These are phyloP conservation scores for Canis aureus DNA, from an alignment of 2,113 vertebrate species.

Conservation along the genomic window DNA sequence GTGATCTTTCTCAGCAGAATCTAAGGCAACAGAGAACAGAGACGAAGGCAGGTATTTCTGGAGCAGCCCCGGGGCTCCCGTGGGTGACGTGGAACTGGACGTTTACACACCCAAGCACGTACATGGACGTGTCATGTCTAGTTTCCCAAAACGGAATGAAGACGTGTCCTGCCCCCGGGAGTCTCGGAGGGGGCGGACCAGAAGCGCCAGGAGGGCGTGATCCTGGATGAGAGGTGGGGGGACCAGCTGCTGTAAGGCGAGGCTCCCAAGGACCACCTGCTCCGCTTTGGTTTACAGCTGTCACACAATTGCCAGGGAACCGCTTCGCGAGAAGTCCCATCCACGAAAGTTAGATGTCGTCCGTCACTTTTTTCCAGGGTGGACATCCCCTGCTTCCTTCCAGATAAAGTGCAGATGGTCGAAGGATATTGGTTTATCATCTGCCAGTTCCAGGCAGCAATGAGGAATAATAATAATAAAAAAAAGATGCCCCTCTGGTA, in stretches of 20 bases:
- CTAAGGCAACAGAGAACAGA: constrained; percentile 73
- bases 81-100: background rate
- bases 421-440: constrained; percentile 86
- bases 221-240: background rate
- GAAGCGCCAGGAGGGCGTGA: background rate
- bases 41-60: constrained; percentile 10
- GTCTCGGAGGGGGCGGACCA: background rate
- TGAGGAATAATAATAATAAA: constrained; percentile 78
- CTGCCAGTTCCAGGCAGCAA: constrained; percentile 86
- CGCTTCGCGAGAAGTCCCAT: constrained; percentile 68
- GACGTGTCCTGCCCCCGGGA: background rate
- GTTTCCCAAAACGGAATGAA: background rate
- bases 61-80: background rate
- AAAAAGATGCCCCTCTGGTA: constrained; percentile 74
- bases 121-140: background rate
- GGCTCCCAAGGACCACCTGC: constrained; percentile 65
- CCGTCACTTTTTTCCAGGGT: background rate
- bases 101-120: background rate
- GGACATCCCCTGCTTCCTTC: constrained; percentile 68
- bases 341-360: background rate
- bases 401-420: constrained; percentile 90
- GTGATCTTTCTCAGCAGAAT: constrained; percentile 51
- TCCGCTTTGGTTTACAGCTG: constrained; percentile 66
- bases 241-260: constrained; percentile 51
- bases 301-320: constrained; percentile 59